Base-by-base conservation (phyloP, 2,113 vertebrate genomes). In the Grantiella picta region DNA sequence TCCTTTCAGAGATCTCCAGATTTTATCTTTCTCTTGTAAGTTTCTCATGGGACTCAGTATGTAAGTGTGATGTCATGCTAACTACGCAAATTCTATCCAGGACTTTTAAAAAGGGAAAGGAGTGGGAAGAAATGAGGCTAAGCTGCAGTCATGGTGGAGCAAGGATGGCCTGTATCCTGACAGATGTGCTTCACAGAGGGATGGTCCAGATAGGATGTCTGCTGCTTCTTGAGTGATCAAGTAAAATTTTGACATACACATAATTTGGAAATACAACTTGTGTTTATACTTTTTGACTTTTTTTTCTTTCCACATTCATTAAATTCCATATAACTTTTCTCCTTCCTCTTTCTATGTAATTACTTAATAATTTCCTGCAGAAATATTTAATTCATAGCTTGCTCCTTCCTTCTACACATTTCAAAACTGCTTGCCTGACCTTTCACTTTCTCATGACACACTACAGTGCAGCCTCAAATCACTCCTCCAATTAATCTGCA, bases 381-480 rank as follows among this genome's bases (percentile, higher is more conserved):
- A 89, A 93, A 75, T 75, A 82, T 61, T 86, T 86, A 66, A 71
- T 79, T 91, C 24, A 66, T 53, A 20, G 8, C 22, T 66, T 70
- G 10, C 9, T 36, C 25, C 22, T 89, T 71, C n/a, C 56, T 86
- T 86, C 77, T 28, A 44, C 71, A 38, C 13, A 31, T 56, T 75
- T 91, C 61, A 86, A 70, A 89, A 83, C 42, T 42, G 10, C 9
- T 40, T 66, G 23, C 17, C 31, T 89, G 81, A 83, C 42, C 59
- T 91, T 94, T 91, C 56, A 52, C 80, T 88, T 89, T 71, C 53
- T 82, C 49, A 40, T 63, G 53, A 89, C 61, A 79, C 24, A 71
- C 36, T 71, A n/a, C 35, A 76, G 44, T 24, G 29, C n/a, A 76
- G 63, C 57, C 83, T 61, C 61, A 86, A 68, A 86, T 53, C 49